phyloP scores from a whole-genome alignment of 1,140 invertebrate species.

The Whitmania pigra region DNA sequence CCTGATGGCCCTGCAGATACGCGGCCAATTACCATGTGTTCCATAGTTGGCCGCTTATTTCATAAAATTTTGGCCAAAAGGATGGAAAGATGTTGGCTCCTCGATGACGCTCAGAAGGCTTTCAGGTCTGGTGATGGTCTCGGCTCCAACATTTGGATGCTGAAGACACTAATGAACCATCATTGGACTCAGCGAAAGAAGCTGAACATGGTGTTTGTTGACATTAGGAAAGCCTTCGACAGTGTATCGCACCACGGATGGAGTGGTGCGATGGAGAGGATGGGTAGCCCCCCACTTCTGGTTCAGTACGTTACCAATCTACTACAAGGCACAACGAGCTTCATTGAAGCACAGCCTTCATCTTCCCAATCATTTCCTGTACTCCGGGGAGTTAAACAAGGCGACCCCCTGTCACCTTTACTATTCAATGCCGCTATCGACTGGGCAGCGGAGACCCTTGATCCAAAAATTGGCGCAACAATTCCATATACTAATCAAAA shows the following conservation, averaged over 20 bases:
- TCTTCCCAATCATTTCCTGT: not conserved
- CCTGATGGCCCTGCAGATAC: no score
- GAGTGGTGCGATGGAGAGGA: not conserved
- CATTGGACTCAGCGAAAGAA: not conserved
- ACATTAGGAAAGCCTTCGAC: not conserved
- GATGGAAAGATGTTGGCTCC: not conserved
- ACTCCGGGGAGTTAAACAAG: conserved; percentile 1
- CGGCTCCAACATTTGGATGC: not conserved
- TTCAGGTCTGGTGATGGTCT: not conserved
- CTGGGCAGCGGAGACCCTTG: not conserved
- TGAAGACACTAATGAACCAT: no score
- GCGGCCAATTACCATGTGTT: no score
- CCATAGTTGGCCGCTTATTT: no score
- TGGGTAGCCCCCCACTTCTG: not conserved
- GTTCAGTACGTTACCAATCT: no score
- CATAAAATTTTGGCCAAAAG: not conserved
- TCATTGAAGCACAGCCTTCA: not conserved
- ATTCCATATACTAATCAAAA: not conserved
- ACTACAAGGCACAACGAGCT: no score
- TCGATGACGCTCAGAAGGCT: not conserved
- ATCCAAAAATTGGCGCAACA: not conserved
- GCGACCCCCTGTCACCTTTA: not conserved
- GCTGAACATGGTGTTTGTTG: not conserved
- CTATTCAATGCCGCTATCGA: conserved; percentile 13
- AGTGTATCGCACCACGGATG: not conserved